Evolutionary conservation across 2,113 vertebrate genomes (phyloP), one percentile per base, ranked within the genome.

Genomic region (Dasyornis broadbenti): DNA sequence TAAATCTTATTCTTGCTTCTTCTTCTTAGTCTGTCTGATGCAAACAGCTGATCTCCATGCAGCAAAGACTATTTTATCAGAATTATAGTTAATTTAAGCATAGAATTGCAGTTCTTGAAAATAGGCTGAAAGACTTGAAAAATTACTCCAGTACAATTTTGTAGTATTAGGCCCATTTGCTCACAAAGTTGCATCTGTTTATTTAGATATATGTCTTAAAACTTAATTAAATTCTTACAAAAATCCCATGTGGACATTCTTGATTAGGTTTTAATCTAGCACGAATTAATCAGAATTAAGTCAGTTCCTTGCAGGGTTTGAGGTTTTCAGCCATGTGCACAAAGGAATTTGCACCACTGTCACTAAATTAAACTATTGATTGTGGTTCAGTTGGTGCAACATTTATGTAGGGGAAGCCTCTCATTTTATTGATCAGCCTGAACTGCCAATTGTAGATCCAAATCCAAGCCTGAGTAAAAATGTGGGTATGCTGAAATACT

Each of bases 281-380:
- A 47, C n/a, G 73, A 93, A 83, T 93, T 93, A 42, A 86, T 86
- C 71, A 85, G 33, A 69, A 90, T 88, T 77, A 77, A 95, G 30
- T n/a, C 37, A 47, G 45, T 54, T 76, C 35, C 59, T 95, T 81
- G 31, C 45, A 83, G 59, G 21, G 12, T 73, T 73, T 90, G 80
- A 77, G 56, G 64, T 73, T 92, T 96, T 77, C 76, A 89, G 47
- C 50, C 66, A 47, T 10, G 24, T 50, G 50, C 27, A 31, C 31
- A 64, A 53, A 65, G 70, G 81, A 85, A 65, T 91, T 90, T 76
- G n/a, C n/a, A 85, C 53, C 28, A 31, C 53, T 69, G 59, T 52
- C 82, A 73, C 85, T 93, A 90, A 82, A 82, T 76, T 52, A 69
- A 83, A 42, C 27, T 26, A 77, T 20, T 30, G 66, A 88, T 88